Percentiles rank a stretch among this genome's conserved stretches.
These are phyloP conservation scores for Callorhinus ursinus DNA, from an alignment of 2,113 vertebrate genomes.

Conservation along the genomic window DNA sequence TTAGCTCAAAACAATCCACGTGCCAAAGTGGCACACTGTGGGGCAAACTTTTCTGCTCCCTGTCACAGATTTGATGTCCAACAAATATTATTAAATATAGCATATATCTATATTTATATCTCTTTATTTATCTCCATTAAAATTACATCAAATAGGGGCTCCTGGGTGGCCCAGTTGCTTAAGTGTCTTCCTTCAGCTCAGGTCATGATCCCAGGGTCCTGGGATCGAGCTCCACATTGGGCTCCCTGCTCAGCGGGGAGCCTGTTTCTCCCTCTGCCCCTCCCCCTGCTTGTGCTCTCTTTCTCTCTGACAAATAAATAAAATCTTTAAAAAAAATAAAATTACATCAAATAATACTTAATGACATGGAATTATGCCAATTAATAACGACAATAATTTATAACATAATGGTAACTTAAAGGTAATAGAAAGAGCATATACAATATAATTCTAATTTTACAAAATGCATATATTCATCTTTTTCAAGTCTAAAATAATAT, in stretches of 20 bases:
- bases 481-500: neutral
- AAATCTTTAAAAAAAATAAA: no score
- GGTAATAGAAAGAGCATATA: neutral
- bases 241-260: no score
- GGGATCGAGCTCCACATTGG: no score
- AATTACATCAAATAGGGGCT: neutral
- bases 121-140: neutral
- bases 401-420: neutral
- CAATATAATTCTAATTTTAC: neutral
- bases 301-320: no score
- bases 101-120: neutral
- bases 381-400: neutral
- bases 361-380: neutral
- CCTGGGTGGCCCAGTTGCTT: no score
- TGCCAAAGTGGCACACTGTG: neutral
- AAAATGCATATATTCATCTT: neutral
- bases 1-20: neutral
- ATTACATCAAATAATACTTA: neutral
- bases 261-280: no score
- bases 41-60: neutral
- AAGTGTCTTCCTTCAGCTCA: no score
- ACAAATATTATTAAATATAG: neutral
- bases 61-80: neutral
- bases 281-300: no score
- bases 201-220: no score